phyloP scores from a whole-genome alignment of 1,140 invertebrate genomes.

The Drosophila teissieri region DNA sequence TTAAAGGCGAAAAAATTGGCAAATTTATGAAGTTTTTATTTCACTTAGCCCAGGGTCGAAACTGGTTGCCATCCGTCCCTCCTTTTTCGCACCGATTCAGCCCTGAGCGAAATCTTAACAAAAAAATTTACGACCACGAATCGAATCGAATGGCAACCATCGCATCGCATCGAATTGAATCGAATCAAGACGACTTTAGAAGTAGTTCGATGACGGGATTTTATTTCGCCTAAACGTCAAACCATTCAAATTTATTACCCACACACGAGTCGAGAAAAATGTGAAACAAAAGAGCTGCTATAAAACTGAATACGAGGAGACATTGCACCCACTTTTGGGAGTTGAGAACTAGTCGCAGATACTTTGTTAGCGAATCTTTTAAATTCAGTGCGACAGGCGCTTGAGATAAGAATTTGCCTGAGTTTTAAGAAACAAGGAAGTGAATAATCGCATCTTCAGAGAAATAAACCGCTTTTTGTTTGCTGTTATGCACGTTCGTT shows the following conservation, averaged over 20 bases:
- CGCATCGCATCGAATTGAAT: slow-evolving; percentile 1
- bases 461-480: background rate
- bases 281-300: slow-evolving; percentile 49
- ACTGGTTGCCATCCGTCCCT: slow-evolving; percentile 16
- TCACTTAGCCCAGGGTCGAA: slow-evolving; percentile 45
- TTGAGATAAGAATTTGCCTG: slow-evolving; percentile 35
- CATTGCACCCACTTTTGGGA: slow-evolving; percentile 21
- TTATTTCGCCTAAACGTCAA: slow-evolving; percentile 53
- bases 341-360: slow-evolving; percentile 36
- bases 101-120: slow-evolving; percentile 32
- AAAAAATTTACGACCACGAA: slow-evolving; percentile 39
- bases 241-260: slow-evolving; percentile 46
- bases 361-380: slow-evolving; percentile 27
- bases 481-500: background rate
- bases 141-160: slow-evolving; percentile 23
- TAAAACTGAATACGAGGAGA: slow-evolving; percentile 29
- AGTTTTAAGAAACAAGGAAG: slow-evolving; percentile 1
- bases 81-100: slow-evolving; percentile 6
- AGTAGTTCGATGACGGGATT: slow-evolving; percentile 48
- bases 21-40: slow-evolving; percentile 44
- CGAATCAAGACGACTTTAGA: slow-evolving; percentile 38
- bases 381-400: slow-evolving; percentile 40
- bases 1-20: slow-evolving; percentile 41
- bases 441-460: background rate
- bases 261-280: slow-evolving; percentile 25